Evolutionary conservation across 2,888 invertebrate genomes (phyloP).

Genomic region (Tinea pellionella): DNA sequence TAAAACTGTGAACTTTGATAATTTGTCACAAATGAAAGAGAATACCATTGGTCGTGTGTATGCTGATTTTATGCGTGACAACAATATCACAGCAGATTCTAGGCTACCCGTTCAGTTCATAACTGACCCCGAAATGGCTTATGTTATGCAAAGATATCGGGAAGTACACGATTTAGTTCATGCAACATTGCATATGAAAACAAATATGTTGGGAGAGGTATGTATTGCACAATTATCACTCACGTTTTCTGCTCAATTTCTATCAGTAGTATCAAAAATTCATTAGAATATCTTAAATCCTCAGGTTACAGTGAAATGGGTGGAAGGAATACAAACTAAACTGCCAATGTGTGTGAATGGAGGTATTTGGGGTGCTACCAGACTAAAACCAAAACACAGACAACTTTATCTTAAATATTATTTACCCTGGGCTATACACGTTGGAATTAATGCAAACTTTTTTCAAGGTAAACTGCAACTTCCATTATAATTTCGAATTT

Average conservation of each 20-base stretch:
- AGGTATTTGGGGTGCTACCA: conserved; percentile 90
- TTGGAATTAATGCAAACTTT: conserved; percentile 80
- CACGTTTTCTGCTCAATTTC: too few species aligned
- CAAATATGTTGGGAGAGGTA: conserved; percentile 88
- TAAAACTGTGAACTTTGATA: conserved; percentile 79
- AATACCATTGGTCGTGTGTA: conserved; percentile 90
- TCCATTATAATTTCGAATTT: too few species aligned
- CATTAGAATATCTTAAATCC: conserved; percentile 16
- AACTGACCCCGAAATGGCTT: conserved; percentile 88
- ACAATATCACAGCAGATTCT: conserved; percentile 94
- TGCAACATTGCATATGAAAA: conserved; percentile 91
- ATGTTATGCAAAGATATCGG: conserved; percentile 97
- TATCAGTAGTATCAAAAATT: conserved; percentile 16
- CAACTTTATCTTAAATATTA: conserved; percentile 80
- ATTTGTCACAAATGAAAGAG: conserved; percentile 77
- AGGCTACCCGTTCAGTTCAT: conserved; percentile 91
- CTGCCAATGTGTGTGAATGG: conserved; percentile 97
- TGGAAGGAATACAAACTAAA: conserved; percentile 94
- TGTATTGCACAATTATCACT: neutral
- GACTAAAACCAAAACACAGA: conserved; percentile 88
- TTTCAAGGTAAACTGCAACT: conserved; percentile 71
- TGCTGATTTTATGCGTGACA: conserved; percentile 81
- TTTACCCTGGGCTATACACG: conserved; percentile 88
- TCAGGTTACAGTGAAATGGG: conserved; percentile 96
- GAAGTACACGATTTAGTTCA: conserved; percentile 97